phyloP scores from a whole-genome alignment of 2,113 vertebrate species.

The Suncus etruscus region DNA sequence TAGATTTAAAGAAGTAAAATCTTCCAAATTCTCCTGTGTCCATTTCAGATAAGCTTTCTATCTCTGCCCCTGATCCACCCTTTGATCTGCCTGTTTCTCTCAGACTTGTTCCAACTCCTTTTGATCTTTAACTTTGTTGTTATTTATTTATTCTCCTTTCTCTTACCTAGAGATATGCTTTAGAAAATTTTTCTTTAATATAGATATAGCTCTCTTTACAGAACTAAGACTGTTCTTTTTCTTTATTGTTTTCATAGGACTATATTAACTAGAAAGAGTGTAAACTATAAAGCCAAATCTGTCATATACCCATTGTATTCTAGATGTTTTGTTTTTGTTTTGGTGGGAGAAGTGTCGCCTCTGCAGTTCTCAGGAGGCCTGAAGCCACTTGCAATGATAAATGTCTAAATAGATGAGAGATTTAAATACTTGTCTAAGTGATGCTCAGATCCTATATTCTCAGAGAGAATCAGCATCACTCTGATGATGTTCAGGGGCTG shows the following conservation, averaged over 20 bases:
- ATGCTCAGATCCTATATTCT: no score
- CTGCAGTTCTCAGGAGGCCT: not conserved
- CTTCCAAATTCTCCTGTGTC: not conserved
- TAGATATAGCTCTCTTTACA: not conserved
- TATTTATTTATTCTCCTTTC: not conserved
- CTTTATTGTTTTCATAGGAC: not conserved
- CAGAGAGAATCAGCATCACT: no score
- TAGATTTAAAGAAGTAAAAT: not conserved
- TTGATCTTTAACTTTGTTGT: not conserved
- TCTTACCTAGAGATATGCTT: not conserved
- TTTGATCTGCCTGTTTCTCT: not conserved
- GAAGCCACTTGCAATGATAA: no score
- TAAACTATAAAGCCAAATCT: not conserved
- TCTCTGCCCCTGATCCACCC: not conserved
- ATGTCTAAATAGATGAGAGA: no score
- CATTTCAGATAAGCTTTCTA: not conserved
- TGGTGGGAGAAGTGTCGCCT: no score
- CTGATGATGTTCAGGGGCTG: no score
- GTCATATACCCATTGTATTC: not conserved
- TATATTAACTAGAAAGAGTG: not conserved
- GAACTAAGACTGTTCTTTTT: not conserved
- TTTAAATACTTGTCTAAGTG: no score
- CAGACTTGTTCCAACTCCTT: not conserved
- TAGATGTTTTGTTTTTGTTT: not conserved
- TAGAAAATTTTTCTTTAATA: no score